Evolutionary conservation across 2,797 vertebrate species (phyloP).

Genomic region (Kryptolebias ocellatus): DNA sequence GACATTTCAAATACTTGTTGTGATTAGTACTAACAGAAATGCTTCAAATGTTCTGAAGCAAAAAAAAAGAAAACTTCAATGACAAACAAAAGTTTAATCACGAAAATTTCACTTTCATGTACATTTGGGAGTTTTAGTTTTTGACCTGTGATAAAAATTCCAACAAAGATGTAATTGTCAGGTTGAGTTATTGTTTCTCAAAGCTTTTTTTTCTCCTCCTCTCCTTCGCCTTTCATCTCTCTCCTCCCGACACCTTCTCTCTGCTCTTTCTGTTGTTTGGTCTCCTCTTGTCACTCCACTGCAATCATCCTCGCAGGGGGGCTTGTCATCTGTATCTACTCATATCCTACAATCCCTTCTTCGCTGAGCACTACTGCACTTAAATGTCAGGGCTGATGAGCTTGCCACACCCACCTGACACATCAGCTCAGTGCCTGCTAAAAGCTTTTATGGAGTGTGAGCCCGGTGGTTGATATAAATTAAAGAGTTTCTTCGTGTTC

Average conservation of each 20-base stretch:
- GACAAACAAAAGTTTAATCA: slow-evolving; percentile 6
- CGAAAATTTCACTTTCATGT: slow-evolving; percentile 20
- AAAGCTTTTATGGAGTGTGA: slow-evolving; percentile 80
- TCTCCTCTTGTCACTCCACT: slow-evolving; percentile 83
- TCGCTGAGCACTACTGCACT: slow-evolving; percentile 96
- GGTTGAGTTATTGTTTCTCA: slow-evolving; percentile 73
- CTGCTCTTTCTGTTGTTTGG: slow-evolving; percentile 79
- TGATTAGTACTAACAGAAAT: background rate
- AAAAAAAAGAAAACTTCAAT: background rate
- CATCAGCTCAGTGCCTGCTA: slow-evolving; percentile 77
- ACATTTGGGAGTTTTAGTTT: slow-evolving; percentile 34
- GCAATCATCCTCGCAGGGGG: slow-evolving; percentile 97
- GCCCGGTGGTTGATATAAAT: slow-evolving; percentile 72
- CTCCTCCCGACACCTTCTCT: slow-evolving; percentile 69
- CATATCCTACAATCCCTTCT: slow-evolving; percentile 94
- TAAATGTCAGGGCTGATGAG: slow-evolving; percentile 98
- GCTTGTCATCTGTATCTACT: slow-evolving; percentile 86
- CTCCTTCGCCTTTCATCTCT: slow-evolving; percentile 72
- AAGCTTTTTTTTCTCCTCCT: slow-evolving; percentile 37
- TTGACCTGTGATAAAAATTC: slow-evolving; percentile 57
- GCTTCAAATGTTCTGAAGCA: background rate
- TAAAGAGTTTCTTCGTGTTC: slow-evolving; percentile 59
- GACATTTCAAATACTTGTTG: background rate
- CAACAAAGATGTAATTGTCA: slow-evolving; percentile 69
- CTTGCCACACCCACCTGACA: slow-evolving; percentile 80